phyloP scores from a whole-genome alignment of 2,888 invertebrate genomes.

The Drosophila ezoana region DNA sequence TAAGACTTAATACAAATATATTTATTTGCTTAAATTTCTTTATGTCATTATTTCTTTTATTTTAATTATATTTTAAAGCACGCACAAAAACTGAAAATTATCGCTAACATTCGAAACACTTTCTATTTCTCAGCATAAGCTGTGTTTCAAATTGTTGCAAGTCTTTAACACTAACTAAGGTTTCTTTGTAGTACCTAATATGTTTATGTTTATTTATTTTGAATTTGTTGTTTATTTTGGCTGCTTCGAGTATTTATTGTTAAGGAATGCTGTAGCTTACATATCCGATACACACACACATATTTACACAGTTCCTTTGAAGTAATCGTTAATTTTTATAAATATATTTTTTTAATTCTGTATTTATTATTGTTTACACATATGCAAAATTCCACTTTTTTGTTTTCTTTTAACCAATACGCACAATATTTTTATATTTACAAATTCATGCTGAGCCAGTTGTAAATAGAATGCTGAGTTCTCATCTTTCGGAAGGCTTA shows the following conservation, averaged over 20 bases:
- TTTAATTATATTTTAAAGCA: slow-evolving; percentile 7
- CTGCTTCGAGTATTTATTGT: slow-evolving; percentile 32
- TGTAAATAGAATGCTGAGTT: neutral
- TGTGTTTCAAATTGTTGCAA: slow-evolving; percentile 42
- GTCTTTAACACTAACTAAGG: slow-evolving; percentile 62
- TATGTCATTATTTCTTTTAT: slow-evolving; percentile 21
- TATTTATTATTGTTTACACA: slow-evolving; percentile 44
- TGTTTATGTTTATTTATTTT: slow-evolving; percentile 8
- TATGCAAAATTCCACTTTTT: slow-evolving; percentile 36
- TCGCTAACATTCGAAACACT: slow-evolving; percentile 29
- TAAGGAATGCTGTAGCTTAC: slow-evolving; percentile 50
- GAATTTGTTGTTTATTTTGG: slow-evolving; percentile 21
- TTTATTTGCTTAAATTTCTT: slow-evolving; percentile 32
- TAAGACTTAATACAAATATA: slow-evolving; percentile 61
- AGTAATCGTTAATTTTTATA: slow-evolving; percentile 17
- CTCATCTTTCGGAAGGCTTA: neutral
- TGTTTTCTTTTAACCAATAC: neutral
- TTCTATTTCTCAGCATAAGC: slow-evolving; percentile 11
- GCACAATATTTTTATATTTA: slow-evolving; percentile 27
- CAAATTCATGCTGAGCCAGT: slow-evolving; percentile 23
- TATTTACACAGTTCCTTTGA: slow-evolving; percentile 65
- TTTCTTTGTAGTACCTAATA: slow-evolving; percentile 11
- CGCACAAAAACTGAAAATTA: slow-evolving; percentile 24
- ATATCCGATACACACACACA: slow-evolving; percentile 27
- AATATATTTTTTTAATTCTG: neutral